Percentiles rank a stretch among this genome's conserved stretches.
phyloP scores from a whole-genome alignment of 2,888 invertebrate species.

The Eurois occulta region DNA sequence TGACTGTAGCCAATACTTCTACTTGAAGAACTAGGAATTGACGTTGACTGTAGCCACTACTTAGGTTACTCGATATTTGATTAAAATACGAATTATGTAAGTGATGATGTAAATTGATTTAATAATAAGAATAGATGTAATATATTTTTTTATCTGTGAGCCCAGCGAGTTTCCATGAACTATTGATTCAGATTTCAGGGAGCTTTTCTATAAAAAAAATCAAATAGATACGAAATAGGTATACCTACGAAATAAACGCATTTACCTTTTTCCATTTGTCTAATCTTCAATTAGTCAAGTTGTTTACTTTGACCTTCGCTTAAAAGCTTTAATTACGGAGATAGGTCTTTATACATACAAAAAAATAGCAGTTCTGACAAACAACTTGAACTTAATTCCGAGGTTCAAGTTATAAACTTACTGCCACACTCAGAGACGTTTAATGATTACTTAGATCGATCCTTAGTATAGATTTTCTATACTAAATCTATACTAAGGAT shows the following conservation, averaged over 20 bases:
- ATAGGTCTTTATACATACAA: background rate
- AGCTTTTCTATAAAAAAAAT: background rate
- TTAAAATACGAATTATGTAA: background rate
- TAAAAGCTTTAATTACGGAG: background rate
- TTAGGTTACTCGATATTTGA: background rate
- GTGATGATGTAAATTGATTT: background rate
- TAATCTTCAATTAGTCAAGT: background rate
- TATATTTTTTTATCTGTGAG: background rate
- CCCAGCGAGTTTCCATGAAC: background rate
- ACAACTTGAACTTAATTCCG: background rate
- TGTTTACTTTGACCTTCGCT: background rate
- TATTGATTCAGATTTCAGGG: too few relatives aligned
- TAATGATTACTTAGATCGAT: too few relatives aligned
- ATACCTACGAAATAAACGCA: background rate
- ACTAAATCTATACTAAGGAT: too few relatives aligned
- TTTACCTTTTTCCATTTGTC: background rate
- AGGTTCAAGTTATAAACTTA: background rate
- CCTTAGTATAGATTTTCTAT: too few relatives aligned
- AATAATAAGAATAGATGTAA: too few relatives aligned
- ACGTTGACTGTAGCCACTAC: conserved; percentile 12
- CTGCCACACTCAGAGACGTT: too few relatives aligned
- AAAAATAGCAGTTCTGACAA: background rate
- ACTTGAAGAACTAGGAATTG: background rate
- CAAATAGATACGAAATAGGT: background rate
- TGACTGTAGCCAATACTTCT: background rate